Evolutionary conservation across 2,888 invertebrate species (phyloP), one percentile per base, ranked within the genome.

Genomic region (Nasonovia ribisnigri): DNA sequence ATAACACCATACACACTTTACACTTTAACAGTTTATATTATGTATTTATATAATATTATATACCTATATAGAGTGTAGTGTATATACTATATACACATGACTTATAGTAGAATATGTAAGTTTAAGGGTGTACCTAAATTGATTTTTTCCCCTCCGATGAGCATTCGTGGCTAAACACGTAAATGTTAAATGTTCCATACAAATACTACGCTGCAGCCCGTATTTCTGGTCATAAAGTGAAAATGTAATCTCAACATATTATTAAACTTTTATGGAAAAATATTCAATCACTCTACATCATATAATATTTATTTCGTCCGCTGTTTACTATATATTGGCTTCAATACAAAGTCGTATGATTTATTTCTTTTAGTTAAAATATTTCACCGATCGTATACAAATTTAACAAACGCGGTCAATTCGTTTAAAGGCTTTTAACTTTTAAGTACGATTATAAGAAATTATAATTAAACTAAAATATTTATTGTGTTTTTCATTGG

Each of bases 121-220:
- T 91, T 86, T 91, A 43, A 92, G 84, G 43, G 92, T 43, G 54
- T 86, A 77, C 77, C n/a, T 77, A 84, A 90, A 93, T 93, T 84
- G 93, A 93, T 93, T 89, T 92, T 92, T 92, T 90, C 57, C 93
- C 46, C 84, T 84, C 4, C 92, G 84, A 84, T 29, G 84, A 93
- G 89, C 93, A 57, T 93, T 84, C 84, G 48, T 20, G 77, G 84
- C 43, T 57, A 91, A 87, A 86, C 92, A 57, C 86, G 86, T 86
- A 92, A 91, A 91, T 91, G 84, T 91, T 91, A 91, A 92, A 92
- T 36, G 92, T 86, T 91, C 91, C 91, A 60, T 60, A 48, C 48
- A 87, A 91, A 51, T 90, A 90, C 90, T 77, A 48, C 36, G 3
- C 11, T 51, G 26, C 54, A 42, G 2, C 84, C 60, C 20, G 3